phyloP scores from a whole-genome alignment of 1,140 invertebrate genomes.

The Mercenaria mercenaria region DNA sequence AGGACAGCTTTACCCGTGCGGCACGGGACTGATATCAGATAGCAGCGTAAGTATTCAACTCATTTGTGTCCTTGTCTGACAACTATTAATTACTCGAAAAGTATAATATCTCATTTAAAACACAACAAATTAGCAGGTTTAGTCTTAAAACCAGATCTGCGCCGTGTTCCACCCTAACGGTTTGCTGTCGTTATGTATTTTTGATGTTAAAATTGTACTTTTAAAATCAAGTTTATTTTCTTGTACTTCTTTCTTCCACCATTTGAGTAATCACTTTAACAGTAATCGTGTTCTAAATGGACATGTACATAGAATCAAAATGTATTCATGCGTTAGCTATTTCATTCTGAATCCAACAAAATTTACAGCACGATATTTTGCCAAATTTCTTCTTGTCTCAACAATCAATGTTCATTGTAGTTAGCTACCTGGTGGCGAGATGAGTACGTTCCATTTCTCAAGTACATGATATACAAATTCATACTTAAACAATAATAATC shows the following conservation, averaged over 20 bases:
- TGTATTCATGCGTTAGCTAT: neutral
- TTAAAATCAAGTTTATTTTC: too few relatives aligned
- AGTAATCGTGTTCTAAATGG: too few relatives aligned
- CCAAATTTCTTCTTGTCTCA: neutral
- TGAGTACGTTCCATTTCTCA: neutral
- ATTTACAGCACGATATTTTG: neutral
- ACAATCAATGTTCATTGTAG: neutral
- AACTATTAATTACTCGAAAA: too few relatives aligned
- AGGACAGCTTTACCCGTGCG: conserved; percentile 29
- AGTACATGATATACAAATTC: neutral
- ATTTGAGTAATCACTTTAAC: too few relatives aligned
- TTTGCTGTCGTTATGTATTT: too few relatives aligned
- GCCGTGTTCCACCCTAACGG: too few relatives aligned
- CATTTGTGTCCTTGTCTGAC: neutral
- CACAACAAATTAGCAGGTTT: too few relatives aligned
- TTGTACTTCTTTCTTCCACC: too few relatives aligned
- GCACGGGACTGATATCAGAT: conserved; percentile 54
- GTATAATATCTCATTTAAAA: too few relatives aligned
- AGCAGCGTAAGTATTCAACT: conserved; percentile 38
- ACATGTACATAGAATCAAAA: neutral
- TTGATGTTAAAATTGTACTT: too few relatives aligned
- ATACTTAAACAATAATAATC: neutral
- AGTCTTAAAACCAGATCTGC: too few relatives aligned
- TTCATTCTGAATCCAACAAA: neutral
- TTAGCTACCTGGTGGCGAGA: neutral